Base-by-base conservation (phyloP, 2,797 vertebrate species). In the Heterohyrax brucei region DNA sequence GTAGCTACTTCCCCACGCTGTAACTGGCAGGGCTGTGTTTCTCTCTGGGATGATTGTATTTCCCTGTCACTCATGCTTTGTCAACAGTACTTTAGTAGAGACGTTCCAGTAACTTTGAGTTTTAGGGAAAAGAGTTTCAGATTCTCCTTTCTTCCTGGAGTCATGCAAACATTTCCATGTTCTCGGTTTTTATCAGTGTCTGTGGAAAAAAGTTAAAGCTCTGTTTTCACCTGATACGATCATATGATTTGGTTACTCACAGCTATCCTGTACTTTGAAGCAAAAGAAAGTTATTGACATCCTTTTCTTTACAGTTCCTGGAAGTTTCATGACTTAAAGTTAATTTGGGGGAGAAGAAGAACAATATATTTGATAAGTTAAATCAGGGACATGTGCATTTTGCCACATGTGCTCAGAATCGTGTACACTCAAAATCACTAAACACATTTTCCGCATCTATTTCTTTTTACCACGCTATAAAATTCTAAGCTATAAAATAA, bases 381-480 rank as follows among this genome's bases (percentile, higher is more conserved):
- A 95, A 85, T 84, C 84, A 53, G 81, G 64, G 26, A 77, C 6
- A 18, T 44, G 53, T 87, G 28, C 10, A 26, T 92, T 92, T 94
- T 95, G 66, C 48, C 62, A 92, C 16, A 39, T 64, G 48, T 91
- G 30, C 73, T 94, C 33, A 95, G 64, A 85, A 95, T 89, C 80
- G 33, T 48, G n/a, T 72, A 39, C 3, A 19, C n/a, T 72, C 68
- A 72, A n/a, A 87, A 95, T 88, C 76, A 53, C 28, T 93, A 77
- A 89, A 88, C 44, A 84, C 3, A 56, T 66, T 95, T 88, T 95
- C 91, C 64, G 84, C 85, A 68, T 95, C 79, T 48, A 89, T 14
- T 90, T 72, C 24, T 97, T 90, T n/a, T 90, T 94, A 94, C 73
- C 61, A 90, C 84, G 48, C 10, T 90, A 28, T 93, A 91, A 90